Evolutionary conservation across 2,888 invertebrate genomes (phyloP).

Genomic region (Calameuta pallipes): DNA sequence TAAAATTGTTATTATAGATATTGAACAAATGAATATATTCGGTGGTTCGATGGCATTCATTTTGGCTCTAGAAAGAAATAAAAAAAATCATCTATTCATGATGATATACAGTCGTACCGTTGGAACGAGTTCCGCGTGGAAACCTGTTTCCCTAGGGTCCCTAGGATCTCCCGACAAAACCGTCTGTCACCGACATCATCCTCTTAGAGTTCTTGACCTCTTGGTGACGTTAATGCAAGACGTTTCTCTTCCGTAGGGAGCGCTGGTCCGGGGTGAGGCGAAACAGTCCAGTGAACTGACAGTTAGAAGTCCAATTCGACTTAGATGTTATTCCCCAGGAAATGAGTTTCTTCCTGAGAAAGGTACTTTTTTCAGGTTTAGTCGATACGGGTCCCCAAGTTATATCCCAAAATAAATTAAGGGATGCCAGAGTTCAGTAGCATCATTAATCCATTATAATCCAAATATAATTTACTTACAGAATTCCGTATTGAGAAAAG

Average conservation of each 20-base stretch:
- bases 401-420: not conserved
- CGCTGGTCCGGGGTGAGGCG: not conserved
- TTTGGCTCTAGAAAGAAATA: not conserved
- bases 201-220: constrained; percentile 48
- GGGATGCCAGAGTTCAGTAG: not conserved
- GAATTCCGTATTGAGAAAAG: not conserved
- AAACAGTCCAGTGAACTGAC: not conserved
- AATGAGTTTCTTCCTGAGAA: not conserved
- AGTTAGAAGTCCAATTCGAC: not conserved
- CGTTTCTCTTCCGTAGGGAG: constrained; percentile 14
- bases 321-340: not conserved
- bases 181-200: constrained; percentile 50
- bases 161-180: constrained; percentile 39
- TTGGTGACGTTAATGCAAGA: constrained; percentile 39
- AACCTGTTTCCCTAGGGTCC: constrained; percentile 22
- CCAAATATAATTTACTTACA: not conserved
- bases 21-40: not conserved
- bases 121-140: not conserved
- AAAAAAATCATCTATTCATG: not conserved
- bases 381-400: not conserved
- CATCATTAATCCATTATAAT: not conserved
- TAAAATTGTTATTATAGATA: not conserved
- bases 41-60: not conserved
- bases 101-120: not conserved
- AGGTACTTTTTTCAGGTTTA: not conserved